Conservation (phyloP, 37 sponge, comb jelly and placozoan genomes). For the Theonella swinhoei region DNA sequence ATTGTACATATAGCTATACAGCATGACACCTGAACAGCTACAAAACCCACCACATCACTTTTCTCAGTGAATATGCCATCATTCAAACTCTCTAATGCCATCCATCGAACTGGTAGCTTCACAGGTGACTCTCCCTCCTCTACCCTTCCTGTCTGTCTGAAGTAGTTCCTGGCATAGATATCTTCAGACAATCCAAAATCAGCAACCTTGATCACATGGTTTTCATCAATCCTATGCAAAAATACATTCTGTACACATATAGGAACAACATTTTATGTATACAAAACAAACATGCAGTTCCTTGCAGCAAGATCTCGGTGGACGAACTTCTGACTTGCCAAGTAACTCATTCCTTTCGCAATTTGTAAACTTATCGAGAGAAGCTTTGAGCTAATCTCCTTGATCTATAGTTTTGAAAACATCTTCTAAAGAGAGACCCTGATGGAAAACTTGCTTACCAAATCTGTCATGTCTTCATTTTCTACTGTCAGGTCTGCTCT, state of each 20-base stretch:
- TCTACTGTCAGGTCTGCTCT: background rate
- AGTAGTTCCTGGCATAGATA: background rate
- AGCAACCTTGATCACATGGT: background rate
- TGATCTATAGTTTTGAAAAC: background rate
- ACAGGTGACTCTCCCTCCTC: background rate
- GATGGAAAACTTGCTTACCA: background rate
- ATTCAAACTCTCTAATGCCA: background rate
- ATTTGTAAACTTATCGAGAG: conserved; percentile 17
- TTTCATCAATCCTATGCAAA: background rate
- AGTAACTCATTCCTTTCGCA: conserved; percentile 31
- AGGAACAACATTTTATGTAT: too few species aligned
- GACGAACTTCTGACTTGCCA: conserved; percentile 7
- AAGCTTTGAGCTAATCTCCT: background rate
- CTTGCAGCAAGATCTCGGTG: conserved; percentile 47
- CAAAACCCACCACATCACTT: background rate
- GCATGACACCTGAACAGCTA: background rate
- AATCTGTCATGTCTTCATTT: background rate
- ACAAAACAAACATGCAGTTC: conserved; percentile 47
- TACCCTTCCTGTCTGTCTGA: background rate
- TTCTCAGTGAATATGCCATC: background rate
- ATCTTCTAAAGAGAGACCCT: background rate
- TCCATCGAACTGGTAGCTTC: background rate
- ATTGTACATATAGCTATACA: too few species aligned
- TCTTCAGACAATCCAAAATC: background rate
- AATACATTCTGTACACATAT: background rate